phyloP scores from a whole-genome alignment of 2,888 invertebrate species.

The Silvanus unidentatus region DNA sequence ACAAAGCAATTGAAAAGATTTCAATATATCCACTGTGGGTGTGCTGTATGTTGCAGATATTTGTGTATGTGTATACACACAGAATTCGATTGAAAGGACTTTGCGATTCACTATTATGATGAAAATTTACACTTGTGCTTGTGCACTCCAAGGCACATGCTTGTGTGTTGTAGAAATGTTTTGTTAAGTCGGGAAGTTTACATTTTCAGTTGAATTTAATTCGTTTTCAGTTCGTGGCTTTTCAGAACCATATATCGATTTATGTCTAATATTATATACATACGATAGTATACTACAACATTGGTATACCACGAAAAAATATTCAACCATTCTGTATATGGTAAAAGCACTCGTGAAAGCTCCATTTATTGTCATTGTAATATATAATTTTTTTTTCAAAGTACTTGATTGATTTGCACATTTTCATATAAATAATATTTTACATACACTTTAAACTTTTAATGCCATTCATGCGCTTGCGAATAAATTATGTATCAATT shows the following conservation, averaged over 20 bases:
- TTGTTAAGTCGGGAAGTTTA: constrained; percentile 41
- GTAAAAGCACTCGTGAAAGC: no score
- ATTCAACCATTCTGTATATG: no score
- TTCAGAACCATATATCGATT: constrained; percentile 20
- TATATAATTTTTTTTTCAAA: no score
- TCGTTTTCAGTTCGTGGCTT: constrained; percentile 32
- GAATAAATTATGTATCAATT: no score
- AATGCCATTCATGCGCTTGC: no score
- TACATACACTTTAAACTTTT: no score
- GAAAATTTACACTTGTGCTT: constrained; percentile 50
- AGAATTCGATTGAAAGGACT: constrained; percentile 46
- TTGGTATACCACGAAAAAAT: no score
- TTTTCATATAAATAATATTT: no score
- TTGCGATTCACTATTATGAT: constrained; percentile 46
- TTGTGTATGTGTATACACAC: constrained; percentile 33
- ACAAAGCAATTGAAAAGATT: constrained; percentile 49
- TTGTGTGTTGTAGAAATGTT: constrained; percentile 36
- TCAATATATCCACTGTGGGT: constrained; percentile 44
- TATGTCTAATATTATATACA: constrained; percentile 10
- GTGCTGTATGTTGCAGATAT: constrained; percentile 45
- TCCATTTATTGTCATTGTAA: no score
- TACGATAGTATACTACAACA: no score
- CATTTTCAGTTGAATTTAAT: constrained; percentile 43
- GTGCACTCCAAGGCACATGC: constrained; percentile 47
- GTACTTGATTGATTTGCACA: no score